Evolutionary conservation across 2,888 invertebrate genomes (phyloP), one percentile per base, ranked within the genome.

Genomic region (Sesia apiformis): DNA sequence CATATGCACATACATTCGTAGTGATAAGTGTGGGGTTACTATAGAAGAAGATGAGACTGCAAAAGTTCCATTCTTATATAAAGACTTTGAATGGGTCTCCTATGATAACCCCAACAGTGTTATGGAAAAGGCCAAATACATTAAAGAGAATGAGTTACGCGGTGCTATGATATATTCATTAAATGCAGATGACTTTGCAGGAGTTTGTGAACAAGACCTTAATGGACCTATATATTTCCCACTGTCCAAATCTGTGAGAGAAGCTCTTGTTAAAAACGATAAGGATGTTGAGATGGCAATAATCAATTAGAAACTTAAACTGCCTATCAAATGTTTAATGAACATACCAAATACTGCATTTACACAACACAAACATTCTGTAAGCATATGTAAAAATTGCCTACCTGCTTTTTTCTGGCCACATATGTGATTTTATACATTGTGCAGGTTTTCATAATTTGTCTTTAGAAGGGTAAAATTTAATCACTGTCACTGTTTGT

Each of bases 131-230:
- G 93, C 93, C 0, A 81, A 89, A 57, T 95, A 90, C 76, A 91
- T 94, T 1, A 91, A 90, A 67, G 82, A 90, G 4, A 87, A 91
- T 52, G 86, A 91, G 42, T 91, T 95, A 63, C 94, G 94, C 52
- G 97, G 97, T 41, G 94, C 94, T 4, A 97, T 97, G 96, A 87
- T 96, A 57, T 96, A 94, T 80, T 94, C 95, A 5, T 84, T 97
- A 39, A 96, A 96, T 71, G 90, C 92, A 3, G 97, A 97, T 74
- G 97, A 97, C 77, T 93, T 91, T 73, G 85, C 82, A 54, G 92
- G 92, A 4, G 72, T 77, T 23, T 96, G 95, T 70, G 61, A 61
- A 52, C 60, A 62, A 39, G 62, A 67, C 38, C 49, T 54, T 4
- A 57, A 59, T 39, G 64, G 60, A 23, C 51, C 55, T 39, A 56